These are phyloP conservation scores for Phyllostomus hastatus DNA, from an alignment of 2,113 vertebrate species.

Conservation along the genomic window DNA sequence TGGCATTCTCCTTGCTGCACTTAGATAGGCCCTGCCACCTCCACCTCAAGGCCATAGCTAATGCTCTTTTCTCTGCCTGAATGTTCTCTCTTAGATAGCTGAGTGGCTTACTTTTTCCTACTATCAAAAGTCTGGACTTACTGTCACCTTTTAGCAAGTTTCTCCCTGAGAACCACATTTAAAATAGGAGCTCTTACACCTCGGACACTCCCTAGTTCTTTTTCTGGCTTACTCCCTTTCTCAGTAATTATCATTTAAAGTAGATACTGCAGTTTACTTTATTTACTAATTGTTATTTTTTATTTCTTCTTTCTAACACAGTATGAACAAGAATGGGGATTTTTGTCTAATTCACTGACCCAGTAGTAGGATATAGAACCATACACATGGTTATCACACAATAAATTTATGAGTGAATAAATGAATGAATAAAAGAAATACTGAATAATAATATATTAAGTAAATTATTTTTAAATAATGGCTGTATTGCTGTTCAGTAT, in stretches of 20 bases:
- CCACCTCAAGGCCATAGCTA: rapidly evolving
- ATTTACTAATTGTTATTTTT: not conserved
- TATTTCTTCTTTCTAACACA: not conserved
- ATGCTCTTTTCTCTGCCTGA: not conserved
- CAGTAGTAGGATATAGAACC: not conserved
- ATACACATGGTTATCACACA: not conserved
- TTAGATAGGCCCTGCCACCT: rapidly evolving
- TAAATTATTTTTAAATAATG: not conserved
- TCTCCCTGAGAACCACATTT: not conserved
- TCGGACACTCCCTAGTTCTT: not conserved
- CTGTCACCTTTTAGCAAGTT: not conserved
- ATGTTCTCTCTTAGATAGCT: no score
- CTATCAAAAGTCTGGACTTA: not conserved
- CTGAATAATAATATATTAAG: not conserved
- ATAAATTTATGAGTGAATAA: not conserved
- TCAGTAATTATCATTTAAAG: not conserved
- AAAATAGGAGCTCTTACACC: not conserved
- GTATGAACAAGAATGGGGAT: not conserved
- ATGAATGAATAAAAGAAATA: not conserved
- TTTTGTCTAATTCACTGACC: not conserved
- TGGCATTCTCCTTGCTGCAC: not conserved
- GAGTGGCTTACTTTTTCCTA: not conserved
- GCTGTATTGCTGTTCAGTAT: not conserved
- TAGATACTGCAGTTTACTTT: not conserved
- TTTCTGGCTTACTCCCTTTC: not conserved